Percentiles rank a stretch among this genome's conserved stretches.
These are phyloP conservation scores for Drosophila kambysellisi DNA, from an alignment of 2,888 invertebrate genomes.

Conservation along the genomic window DNA sequence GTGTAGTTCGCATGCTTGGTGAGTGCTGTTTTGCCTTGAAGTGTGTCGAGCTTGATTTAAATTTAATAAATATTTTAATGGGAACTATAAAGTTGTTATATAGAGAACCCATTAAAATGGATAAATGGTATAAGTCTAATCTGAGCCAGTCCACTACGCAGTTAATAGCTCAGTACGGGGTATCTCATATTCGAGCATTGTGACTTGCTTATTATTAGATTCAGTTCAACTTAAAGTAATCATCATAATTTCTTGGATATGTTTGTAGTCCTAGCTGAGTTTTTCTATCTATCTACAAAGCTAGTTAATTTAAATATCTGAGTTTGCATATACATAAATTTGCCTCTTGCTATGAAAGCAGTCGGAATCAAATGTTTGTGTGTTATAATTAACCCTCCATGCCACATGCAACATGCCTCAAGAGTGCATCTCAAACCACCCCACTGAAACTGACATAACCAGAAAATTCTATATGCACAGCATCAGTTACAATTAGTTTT, in stretches of 20 bases:
- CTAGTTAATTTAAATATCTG: not conserved
- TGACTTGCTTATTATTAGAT: not conserved
- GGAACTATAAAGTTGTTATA: not conserved
- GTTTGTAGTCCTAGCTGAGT: not conserved
- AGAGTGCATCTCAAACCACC: conserved; percentile 48
- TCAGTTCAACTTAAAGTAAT: not conserved
- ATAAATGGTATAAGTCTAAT: not conserved
- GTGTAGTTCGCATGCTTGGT: not conserved
- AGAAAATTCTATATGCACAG: conserved; percentile 11
- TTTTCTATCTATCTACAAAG: not conserved
- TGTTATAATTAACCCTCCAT: conserved; percentile 72
- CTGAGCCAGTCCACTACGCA: not conserved
- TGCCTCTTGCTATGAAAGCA: not conserved
- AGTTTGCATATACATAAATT: not conserved
- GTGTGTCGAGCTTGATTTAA: not conserved
- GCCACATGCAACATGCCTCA: conserved; percentile 62
- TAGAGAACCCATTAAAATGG: not conserved
- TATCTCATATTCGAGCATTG: not conserved
- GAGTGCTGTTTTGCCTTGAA: not conserved
- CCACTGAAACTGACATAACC: conserved; percentile 4
- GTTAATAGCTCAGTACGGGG: not conserved
- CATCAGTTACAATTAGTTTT: conserved; percentile 67
- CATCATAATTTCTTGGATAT: not conserved
- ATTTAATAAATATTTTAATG: not conserved
- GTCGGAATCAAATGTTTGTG: conserved; percentile 38